Evolutionary conservation across 2,113 vertebrate species (phyloP), one percentile per base, ranked within the genome.

Genomic region (Periophthalmus modestus): DNA sequence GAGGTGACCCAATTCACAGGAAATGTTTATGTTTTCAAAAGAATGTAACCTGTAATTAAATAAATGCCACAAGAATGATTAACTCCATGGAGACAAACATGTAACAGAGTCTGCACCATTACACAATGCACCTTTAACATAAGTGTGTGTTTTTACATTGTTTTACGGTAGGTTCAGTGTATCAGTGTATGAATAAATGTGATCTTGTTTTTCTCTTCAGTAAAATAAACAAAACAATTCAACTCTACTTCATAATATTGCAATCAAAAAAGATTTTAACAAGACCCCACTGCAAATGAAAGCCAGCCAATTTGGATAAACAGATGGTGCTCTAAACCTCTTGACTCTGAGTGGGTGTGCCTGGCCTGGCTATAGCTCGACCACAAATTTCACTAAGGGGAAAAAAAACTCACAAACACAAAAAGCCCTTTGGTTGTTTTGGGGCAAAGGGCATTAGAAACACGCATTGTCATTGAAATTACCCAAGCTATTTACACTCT

Each of bases 271-370:
- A 59, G 4, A 28, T 59, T 59, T 23, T 24, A 59, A 13, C 21
- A 59, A 28, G 24, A 15, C 57, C 12, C 21, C 55, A 58, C 21
- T 58, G 23, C n/a, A 58, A 14, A 23, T 58, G 7, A n/a, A 55
- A 55, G n/a, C 21, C 11, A 4, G 10, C 1, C 19, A n/a, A 24
- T 24, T 24, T 7, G 23, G 24, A 61, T 33, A 61, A 61, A 61
- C 58, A 61, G 59, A 33, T 62, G 28, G 59, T 62, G 28, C 4
- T 62, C 59, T 7, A 34, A 33, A 28, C 59, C 59, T 33, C 59
- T 62, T 62, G 24, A 62, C 59, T 62, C 16, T 62, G 24, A 34
- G 28, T 62, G 59, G 59, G 59, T 62, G 59, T 62, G 59, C 15
- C 57, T 28, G 57, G 57, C 57, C 23, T 24, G 23, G 57, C 52